Base-by-base conservation (phyloP, 2,888 invertebrate species). In the Leptopterna dolabrata region DNA sequence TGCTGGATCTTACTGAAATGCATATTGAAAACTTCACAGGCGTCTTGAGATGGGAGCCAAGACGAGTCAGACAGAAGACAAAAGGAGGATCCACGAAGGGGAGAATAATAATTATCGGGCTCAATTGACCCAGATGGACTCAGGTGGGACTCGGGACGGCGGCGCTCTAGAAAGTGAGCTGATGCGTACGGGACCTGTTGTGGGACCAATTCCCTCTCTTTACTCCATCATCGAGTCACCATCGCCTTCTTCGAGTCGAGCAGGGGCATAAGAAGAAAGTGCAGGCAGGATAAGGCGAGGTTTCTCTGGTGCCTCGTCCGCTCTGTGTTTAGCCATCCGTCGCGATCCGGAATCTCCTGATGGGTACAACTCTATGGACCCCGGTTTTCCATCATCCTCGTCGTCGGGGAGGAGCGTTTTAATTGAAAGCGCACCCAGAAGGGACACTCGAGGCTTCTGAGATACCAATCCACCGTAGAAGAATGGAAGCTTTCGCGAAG, bases 271-370 rank as follows among this genome's bases (percentile, higher is more conserved):
- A 11, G 51, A n/a, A 78, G 78, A 78, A 78, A 78, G 78, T 45
- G 78, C 24, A 45, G 78, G 78, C n/a, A n/a, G n/a, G n/a, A n/a
- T 78, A n/a, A 6, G 27, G 24, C 63, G n/a, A 43, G 78, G 78
- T 78, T 78, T 78, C 78, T 78, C 78, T 78, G 41, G 24, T 0
- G 19, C 51, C 45, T 43, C 55, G 55, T 19, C 55, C 9, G 9
- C 43, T 43, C 78, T 78, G 78, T 78, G 78, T 78, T 78, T 78
- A 78, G 45, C 78, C 78, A 78, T 78, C 78, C 78, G 78, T 78
- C 78, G 78, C 78, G 78, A 78, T 78, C 78, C 78, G 78, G 71
- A 71, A 24, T 24, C 71, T 71, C n/a, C 71, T 71, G 71, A 71
- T 71, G 71, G 71, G 3, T 19, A 11, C n/a, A n/a, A n/a, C 36